Percentiles rank a stretch among this genome's conserved stretches.
Conservation (phyloP, 2,888 invertebrate species). For the Protophormia terraenovae region DNA sequence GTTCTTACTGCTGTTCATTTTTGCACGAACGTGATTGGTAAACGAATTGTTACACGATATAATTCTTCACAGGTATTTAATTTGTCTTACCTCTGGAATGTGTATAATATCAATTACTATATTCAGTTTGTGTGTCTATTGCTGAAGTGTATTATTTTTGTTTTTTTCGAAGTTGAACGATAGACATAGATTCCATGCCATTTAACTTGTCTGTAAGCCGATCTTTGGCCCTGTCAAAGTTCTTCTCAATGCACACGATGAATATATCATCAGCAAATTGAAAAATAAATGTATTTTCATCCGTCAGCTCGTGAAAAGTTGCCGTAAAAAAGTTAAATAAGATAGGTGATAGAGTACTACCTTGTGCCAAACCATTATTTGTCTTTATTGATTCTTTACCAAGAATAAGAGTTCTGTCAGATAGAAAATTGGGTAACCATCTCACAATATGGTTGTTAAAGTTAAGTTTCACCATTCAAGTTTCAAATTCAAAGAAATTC, state of each 20-base stretch:
- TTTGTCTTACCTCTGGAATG: neutral
- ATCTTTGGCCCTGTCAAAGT: too few relatives aligned
- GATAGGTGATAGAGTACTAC: neutral
- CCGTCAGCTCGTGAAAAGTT: too few relatives aligned
- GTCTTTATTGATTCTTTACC: neutral
- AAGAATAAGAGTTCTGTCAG: neutral
- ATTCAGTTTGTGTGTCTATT: neutral
- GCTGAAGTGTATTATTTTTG: neutral
- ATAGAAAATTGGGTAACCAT: neutral
- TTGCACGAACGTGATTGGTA: neutral
- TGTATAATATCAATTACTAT: neutral
- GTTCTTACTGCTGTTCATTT: neutral
- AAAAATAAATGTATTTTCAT: too few relatives aligned
- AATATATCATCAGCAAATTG: neutral
- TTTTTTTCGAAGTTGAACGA: conserved; percentile 1
- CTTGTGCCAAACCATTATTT: neutral
- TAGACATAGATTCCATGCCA: conserved; percentile 38
- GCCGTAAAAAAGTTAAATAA: conserved; percentile 11
- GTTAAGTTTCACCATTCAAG: too few relatives aligned
- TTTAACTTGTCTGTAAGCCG: neutral
- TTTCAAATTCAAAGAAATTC: too few relatives aligned
- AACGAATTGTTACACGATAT: neutral
- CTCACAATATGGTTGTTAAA: too few relatives aligned
- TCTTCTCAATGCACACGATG: too few relatives aligned
- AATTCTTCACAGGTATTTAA: too few relatives aligned